These are phyloP conservation scores for Proctacanthus coquilletti DNA, from an alignment of 1,140 invertebrate genomes.

Conservation along the genomic window DNA sequence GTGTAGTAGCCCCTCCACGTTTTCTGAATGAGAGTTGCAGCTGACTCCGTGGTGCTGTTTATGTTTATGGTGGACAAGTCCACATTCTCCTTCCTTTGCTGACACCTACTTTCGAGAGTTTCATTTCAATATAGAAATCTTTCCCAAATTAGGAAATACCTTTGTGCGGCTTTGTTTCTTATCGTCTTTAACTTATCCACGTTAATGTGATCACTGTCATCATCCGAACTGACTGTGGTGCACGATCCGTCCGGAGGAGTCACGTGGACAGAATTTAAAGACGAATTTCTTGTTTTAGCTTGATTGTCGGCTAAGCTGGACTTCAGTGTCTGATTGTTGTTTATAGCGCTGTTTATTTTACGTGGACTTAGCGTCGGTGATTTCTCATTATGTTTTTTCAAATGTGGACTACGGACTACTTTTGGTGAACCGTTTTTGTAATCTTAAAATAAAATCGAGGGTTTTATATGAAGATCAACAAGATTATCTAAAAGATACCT, in stretches of 20 bases:
- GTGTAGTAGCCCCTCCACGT: constrained; percentile 77
- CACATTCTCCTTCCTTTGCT: constrained; percentile 8
- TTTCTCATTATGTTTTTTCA: constrained; percentile 13
- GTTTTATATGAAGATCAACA: neutral
- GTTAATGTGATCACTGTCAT: constrained; percentile 29
- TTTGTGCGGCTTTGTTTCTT: constrained; percentile 29
- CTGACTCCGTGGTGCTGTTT: constrained; percentile 21
- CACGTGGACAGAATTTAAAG: constrained; percentile 5
- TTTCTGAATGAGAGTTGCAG: constrained; percentile 70
- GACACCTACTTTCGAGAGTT: constrained; percentile 3
- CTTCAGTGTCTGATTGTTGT: constrained; percentile 2
- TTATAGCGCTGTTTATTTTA: constrained; percentile 9
- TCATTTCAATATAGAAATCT: neutral
- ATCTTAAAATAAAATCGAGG: constrained; percentile 10
- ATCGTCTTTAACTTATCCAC: constrained; percentile 31
- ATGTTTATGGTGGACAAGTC: constrained; percentile 11
- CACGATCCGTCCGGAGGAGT: constrained; percentile 9
- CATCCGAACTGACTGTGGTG: constrained; percentile 19
- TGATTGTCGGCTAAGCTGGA: constrained; percentile 4
- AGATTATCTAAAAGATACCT: constrained; percentile 13
- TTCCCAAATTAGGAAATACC: constrained; percentile 10
- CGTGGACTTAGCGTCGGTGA: constrained; percentile 22
- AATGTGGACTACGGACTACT: constrained; percentile 17
- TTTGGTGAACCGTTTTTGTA: constrained; percentile 27
- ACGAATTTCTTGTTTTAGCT: constrained; percentile 4